phyloP scores from a whole-genome alignment of 2,888 invertebrate species.

The Deilephila porcellus region DNA sequence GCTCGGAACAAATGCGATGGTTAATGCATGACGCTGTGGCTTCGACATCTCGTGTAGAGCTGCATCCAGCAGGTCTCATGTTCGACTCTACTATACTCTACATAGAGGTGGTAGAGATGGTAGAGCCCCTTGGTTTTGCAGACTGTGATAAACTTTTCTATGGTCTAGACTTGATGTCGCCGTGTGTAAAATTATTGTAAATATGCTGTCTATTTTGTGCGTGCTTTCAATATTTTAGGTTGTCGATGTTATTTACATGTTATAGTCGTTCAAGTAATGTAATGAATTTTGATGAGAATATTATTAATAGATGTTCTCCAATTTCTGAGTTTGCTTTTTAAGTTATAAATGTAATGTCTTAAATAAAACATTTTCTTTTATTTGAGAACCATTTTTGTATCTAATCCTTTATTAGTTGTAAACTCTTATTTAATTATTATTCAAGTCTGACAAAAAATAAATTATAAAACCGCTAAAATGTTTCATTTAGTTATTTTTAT shows the following conservation, averaged over 20 bases:
- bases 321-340: no score
- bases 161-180: slow-evolving; percentile 47
- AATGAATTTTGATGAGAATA: background rate
- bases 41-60: slow-evolving; percentile 50
- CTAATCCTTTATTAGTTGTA: no score
- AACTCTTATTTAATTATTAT: no score
- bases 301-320: no score
- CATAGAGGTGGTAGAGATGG: slow-evolving; percentile 2
- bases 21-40: slow-evolving; percentile 62
- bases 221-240: slow-evolving; percentile 11
- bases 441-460: no score
- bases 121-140: slow-evolving; percentile 6
- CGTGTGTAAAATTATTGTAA: slow-evolving; percentile 37
- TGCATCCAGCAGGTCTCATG: background rate
- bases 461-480: no score
- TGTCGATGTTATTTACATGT: background rate
- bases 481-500: no score
- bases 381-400: no score
- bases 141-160: slow-evolving; percentile 38
- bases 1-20: slow-evolving; percentile 63
- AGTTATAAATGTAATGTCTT: no score
- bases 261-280: background rate
- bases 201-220: slow-evolving; percentile 6
- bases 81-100: background rate
- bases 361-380: no score